Evolutionary conservation across 2,113 vertebrate species (phyloP).

Genomic region (Upupa epops): DNA sequence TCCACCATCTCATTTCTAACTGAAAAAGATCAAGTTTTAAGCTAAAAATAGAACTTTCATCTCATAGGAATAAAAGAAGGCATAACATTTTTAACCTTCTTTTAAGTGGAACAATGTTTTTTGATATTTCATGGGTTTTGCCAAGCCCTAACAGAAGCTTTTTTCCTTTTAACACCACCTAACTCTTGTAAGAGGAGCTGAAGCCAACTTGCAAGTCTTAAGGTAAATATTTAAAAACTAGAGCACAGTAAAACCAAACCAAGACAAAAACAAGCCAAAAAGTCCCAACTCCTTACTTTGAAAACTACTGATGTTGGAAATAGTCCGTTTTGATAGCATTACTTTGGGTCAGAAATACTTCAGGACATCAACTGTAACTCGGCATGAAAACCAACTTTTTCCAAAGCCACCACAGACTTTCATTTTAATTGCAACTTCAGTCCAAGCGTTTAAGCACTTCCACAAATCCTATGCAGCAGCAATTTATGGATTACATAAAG

Average conservation of each 20-base stretch:
- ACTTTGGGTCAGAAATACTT: background rate
- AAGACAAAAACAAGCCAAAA: background rate
- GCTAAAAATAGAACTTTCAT: background rate
- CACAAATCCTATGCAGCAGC: background rate
- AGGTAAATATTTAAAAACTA: background rate
- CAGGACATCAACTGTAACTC: rapidly evolving
- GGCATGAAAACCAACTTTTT: background rate
- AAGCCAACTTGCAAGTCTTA: background rate
- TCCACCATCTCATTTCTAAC: background rate
- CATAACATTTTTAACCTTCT: background rate
- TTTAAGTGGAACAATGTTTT: background rate
- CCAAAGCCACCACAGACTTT: background rate
- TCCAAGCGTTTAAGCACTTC: background rate
- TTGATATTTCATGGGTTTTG: background rate
- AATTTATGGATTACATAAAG: background rate
- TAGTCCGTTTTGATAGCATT: background rate
- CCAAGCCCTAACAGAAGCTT: background rate
- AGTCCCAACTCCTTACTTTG: background rate
- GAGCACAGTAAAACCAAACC: background rate
- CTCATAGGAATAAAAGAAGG: background rate
- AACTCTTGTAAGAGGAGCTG: background rate
- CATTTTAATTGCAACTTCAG: background rate
- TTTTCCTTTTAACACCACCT: background rate
- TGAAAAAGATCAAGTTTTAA: background rate
- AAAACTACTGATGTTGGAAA: background rate